Base-by-base conservation (phyloP, 1,140 invertebrate genomes). In the Caenorhabditis inopinata region DNA sequence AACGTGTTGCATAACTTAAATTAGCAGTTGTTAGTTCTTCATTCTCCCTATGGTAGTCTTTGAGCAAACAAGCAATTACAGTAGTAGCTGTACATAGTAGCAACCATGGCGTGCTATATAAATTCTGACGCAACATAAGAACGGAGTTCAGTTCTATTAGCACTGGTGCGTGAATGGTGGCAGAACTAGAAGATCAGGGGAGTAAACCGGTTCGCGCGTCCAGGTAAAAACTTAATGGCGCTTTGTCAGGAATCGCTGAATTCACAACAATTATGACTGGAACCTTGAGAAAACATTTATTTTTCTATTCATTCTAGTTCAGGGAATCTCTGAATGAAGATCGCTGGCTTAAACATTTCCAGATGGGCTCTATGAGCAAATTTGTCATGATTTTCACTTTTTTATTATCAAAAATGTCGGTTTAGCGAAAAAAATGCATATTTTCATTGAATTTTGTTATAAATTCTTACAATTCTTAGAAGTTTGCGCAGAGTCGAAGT, bases 1-100 rank as follows among this genome's bases (percentile, higher is more conserved):
- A 58, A 58, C 35, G 51, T 32, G 35, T 58, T 58, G 27, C 51
- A 58, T 32, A 58, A 58, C 9, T 58, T 58, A 58, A 29, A 58
- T 58, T 58, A 58, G 51, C 51, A 58, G 51, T 58, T 58, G 51
- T 58, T 58, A 23, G 27, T 58, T 58, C 35, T 58, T 23, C 51
- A 14, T 58, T 32, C 21, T 32, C 5, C 7, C 48, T 51, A n/a
- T 51, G 18, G 29, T 58, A 58, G 29, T 58, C 51, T 58, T 58
- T 58, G 51, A 58, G 51, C 51, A 58, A 58, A 58, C 27, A 58
- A n/a, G 27, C 51, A 58, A 58, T 58, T 58, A 58, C 51, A 32
- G 51, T 58, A 58, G 51, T 32, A 4, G 7, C 6, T 14, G 6
- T 21, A 23, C 48, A 18, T 23, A 51, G 27, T 23, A n/a, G n/a